Conservation (phyloP, 37 sponge, comb jelly and placozoan species). For the Beroe forskalii region DNA sequence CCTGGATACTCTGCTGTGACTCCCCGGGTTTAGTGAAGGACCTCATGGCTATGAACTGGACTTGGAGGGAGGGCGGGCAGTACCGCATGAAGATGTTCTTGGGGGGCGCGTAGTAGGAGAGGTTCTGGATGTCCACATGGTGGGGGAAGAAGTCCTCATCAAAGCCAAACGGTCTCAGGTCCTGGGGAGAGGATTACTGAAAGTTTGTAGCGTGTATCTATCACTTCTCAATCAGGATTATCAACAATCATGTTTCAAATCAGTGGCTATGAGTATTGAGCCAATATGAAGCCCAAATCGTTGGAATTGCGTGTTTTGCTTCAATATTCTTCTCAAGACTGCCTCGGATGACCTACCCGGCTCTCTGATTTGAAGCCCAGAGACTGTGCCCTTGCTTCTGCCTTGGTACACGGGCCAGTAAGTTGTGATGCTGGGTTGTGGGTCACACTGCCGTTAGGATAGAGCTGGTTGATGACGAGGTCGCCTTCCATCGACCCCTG, state of each 20-base stretch:
- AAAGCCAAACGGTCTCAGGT: constrained; percentile 48
- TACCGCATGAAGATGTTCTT: constrained; percentile 50
- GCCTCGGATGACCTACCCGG: background rate
- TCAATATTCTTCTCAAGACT: too few species aligned
- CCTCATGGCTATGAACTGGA: constrained; percentile 44
- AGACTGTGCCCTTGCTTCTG: background rate
- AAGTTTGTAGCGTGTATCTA: too few species aligned
- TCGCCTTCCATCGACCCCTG: background rate
- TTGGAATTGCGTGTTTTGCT: too few species aligned
- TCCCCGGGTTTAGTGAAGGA: constrained; percentile 5
- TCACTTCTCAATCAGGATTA: too few species aligned
- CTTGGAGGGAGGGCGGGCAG: constrained; percentile 9
- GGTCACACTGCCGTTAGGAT: too few species aligned
- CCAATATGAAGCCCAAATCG: too few species aligned
- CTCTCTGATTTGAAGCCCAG: background rate
- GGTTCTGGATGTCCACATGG: constrained; percentile 53
- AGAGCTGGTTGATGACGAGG: too few species aligned
- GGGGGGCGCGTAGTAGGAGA: constrained; percentile 38
- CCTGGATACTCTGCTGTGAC: background rate
- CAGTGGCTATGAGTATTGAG: too few species aligned
- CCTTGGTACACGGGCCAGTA: background rate
- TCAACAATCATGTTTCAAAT: too few species aligned
- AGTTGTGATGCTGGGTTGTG: background rate
- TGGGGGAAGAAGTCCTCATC: constrained; percentile 29
- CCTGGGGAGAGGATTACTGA: background rate